phyloP scores from a whole-genome alignment of 2,797 vertebrate species.

The Sphaeramia orbicularis region DNA sequence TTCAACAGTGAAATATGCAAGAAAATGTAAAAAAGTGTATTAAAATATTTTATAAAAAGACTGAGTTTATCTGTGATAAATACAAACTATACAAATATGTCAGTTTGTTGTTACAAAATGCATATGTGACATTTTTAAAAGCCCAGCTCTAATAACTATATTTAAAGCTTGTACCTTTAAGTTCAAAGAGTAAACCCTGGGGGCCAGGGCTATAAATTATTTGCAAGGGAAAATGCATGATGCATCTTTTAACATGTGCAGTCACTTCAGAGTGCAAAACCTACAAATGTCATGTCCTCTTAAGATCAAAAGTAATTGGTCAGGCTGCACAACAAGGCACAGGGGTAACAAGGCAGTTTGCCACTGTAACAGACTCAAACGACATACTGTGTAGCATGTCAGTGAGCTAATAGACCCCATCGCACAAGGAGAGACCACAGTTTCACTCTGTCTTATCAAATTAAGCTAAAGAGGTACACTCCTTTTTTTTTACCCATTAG shows the following conservation, averaged over 20 bases:
- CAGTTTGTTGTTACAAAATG: constrained; percentile 37
- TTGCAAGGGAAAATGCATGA: constrained; percentile 85
- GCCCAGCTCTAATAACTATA: constrained; percentile 53
- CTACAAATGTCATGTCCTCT: constrained; percentile 97
- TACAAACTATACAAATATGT: constrained; percentile 10
- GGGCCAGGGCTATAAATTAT: constrained; percentile 84
- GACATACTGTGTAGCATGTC: constrained; percentile 76
- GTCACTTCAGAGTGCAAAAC: constrained; percentile 90
- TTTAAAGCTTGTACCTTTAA: constrained; percentile 83
- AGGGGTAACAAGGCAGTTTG: constrained; percentile 84
- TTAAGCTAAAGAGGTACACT: constrained; percentile 53
- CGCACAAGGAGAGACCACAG: constrained; percentile 64
- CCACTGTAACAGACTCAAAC: constrained; percentile 85
- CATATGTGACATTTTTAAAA: constrained; percentile 58
- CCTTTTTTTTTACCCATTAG: constrained; percentile 33
- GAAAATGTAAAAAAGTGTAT: too few relatives aligned
- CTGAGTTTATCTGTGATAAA: too few relatives aligned
- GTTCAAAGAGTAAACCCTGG: constrained; percentile 85
- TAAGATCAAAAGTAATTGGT: constrained; percentile 96
- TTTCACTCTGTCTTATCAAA: constrained; percentile 68
- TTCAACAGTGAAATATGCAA: not conserved
- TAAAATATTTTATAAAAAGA: too few relatives aligned
- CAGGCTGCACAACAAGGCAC: constrained; percentile 87
- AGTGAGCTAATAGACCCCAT: constrained; percentile 84
- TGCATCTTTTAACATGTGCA: constrained; percentile 95